phyloP scores from a whole-genome alignment of 2,797 vertebrate species.

The Adelosebastes latens region DNA sequence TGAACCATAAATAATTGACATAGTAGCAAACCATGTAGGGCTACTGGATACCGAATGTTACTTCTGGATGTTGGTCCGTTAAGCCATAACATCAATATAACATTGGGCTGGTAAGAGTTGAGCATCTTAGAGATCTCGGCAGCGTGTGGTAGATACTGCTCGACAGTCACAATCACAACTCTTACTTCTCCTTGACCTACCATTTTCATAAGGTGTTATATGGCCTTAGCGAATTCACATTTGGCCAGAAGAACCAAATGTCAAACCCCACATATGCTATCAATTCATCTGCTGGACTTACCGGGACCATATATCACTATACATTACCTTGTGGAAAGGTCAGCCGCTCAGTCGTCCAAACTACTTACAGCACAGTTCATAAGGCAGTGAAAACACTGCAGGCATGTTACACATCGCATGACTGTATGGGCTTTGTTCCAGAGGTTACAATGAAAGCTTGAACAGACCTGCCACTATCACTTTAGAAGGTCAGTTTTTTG shows the following conservation, averaged over 20 bases:
- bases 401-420: neutral
- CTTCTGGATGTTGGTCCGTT: neutral
- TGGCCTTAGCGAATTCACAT: neutral
- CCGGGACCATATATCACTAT: conserved; percentile 5
- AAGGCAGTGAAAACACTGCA: neutral
- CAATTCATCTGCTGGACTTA: neutral
- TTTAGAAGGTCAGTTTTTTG: neutral
- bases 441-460: neutral
- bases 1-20: neutral
- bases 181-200: neutral
- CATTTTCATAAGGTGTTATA: neutral
- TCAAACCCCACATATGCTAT: neutral
- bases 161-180: neutral
- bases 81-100: neutral
- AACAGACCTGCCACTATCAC: neutral
- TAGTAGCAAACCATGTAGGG: neutral
- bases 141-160: neutral
- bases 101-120: neutral
- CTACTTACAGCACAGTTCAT: neutral
- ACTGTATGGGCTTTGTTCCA: neutral
- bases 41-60: too few relatives aligned
- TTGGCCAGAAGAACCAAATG: neutral
- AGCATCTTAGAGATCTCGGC: neutral
- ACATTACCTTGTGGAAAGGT: conserved; percentile 19
- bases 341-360: conserved; percentile 12